Base-by-base conservation (phyloP, 2,888 invertebrate genomes). In the Ennomos quercinarius region DNA sequence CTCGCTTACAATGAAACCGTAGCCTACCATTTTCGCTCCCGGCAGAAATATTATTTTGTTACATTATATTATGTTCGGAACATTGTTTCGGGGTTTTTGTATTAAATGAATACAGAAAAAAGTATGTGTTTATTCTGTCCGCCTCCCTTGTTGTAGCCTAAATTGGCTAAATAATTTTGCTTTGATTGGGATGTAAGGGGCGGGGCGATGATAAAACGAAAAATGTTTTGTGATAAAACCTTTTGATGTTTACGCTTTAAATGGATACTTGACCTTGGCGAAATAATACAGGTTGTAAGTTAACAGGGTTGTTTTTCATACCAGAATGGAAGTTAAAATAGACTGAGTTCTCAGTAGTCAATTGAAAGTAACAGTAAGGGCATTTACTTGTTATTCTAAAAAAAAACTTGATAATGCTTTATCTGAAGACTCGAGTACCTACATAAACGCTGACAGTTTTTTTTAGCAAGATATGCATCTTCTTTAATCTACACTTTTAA, bases 21-120 rank as follows among this genome's bases (percentile, higher is more conserved):
- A 50, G 36, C 40, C 10, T 36, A 40, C n/a, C 49, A 34, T 54
- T 55, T 57, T 44, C 27, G 44, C 51, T 51, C 53, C 48, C 43
- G 35, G 46, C 58, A 44, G 55, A 65, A 62, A 65, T 68, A 67
- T 64, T 60, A 68, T 70, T 67, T 65, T 65, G 66, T 70, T 50
- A 57, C 48, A 13, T 38, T 60, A 47, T 63, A 27, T 27, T 27
- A 52, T 55, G 43, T 57, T 46, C 46, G 39, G 38, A 64, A 65
- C 63, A 68, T 64, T 68, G 70, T 70, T 66, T 64, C 42, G 59
- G 61, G 59, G 54, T 60, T 59, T 61, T 64, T 56, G 57, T 63
- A 59, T 61, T 53, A 57, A 64, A 63, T 61, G 54, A 59, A 61
- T 57, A 49, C 50, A 57, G 6, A 52, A 57, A 58, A 60, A 59